phyloP scores from a whole-genome alignment of 2,113 vertebrate genomes.

The Gnathonemus echidnorhynchus region DNA sequence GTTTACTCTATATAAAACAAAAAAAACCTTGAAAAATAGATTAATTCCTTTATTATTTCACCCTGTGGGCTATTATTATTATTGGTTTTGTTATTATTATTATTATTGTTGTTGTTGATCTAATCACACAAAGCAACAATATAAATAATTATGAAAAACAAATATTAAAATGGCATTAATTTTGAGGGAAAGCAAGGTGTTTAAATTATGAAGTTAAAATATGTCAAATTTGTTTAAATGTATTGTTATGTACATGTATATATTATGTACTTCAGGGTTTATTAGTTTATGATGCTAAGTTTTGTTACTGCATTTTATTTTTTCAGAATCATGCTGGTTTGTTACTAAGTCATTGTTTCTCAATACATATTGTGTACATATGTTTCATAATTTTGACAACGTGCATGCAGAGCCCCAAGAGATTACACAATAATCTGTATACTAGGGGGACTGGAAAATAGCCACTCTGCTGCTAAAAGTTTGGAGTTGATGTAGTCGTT shows the following conservation, averaged over 20 bases:
- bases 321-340: not conserved
- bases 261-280: not conserved
- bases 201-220: not conserved
- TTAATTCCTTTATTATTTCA: not conserved
- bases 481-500: not conserved
- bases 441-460: not conserved
- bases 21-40: not conserved
- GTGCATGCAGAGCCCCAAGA: not conserved
- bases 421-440: not conserved
- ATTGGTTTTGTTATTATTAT: not conserved
- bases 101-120: not conserved
- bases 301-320: not conserved
- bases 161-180: not conserved
- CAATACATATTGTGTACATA: not conserved
- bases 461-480: not conserved
- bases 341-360: not conserved
- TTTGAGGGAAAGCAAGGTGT: not conserved
- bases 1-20: not conserved
- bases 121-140: not conserved
- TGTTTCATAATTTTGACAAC: not conserved
- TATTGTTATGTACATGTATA: not conserved
- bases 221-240: not conserved
- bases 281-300: not conserved
- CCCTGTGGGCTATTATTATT: not conserved
- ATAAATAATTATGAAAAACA: not conserved